Evolutionary conservation across 2,797 vertebrate species (phyloP).

Genomic region (Amphiprion clarkii): DNA sequence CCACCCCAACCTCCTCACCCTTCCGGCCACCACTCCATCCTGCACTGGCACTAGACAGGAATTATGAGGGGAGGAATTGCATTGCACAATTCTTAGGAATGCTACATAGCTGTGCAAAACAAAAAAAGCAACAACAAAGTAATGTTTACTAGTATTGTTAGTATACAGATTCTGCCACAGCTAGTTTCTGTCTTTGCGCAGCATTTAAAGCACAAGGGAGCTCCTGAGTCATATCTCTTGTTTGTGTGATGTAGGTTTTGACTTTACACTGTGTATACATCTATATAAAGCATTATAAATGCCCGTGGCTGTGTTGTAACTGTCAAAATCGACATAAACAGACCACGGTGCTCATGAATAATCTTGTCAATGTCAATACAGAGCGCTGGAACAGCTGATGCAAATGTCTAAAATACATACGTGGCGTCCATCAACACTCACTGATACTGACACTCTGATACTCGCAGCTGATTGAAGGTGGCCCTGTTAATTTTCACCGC

Average conservation of each 20-base stretch:
- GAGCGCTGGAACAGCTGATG: constrained; percentile 26
- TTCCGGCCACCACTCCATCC: background rate
- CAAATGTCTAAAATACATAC: constrained; percentile 12
- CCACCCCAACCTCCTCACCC: background rate
- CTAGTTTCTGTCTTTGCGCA: too few species aligned
- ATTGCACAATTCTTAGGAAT: background rate
- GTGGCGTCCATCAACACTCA: constrained; percentile 40
- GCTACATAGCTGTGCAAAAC: too few species aligned
- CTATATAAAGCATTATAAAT: background rate
- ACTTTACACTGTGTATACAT: background rate
- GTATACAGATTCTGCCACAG: background rate
- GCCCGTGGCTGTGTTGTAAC: background rate
- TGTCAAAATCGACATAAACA: constrained; percentile 26
- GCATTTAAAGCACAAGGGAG: background rate
- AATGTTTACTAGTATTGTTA: background rate
- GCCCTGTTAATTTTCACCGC: constrained; percentile 23
- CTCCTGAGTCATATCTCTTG: background rate
- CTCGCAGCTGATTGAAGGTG: constrained; percentile 24
- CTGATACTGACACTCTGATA: too few species aligned
- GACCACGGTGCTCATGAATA: constrained; percentile 8
- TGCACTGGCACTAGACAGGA: background rate
- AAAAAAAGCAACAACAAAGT: too few species aligned
- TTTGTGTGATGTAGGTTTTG: background rate
- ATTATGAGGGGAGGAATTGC: background rate
- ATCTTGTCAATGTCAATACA: constrained; percentile 14